Conservation (phyloP, 2,113 vertebrate genomes). For the Tretioscincus oriximinensis region DNA sequence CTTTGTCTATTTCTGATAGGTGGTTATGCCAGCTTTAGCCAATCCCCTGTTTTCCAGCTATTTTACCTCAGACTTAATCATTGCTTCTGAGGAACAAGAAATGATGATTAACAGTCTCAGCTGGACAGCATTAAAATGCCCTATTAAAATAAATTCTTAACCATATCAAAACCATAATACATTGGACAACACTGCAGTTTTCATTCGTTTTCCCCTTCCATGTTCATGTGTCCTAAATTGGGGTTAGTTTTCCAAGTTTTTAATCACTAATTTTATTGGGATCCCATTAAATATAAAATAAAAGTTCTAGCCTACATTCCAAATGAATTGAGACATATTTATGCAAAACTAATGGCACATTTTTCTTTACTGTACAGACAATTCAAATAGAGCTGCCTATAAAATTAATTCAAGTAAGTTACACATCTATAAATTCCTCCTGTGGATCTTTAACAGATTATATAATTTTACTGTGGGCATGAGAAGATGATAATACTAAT, state of each 20-base stretch:
- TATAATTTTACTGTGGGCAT: background rate
- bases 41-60: too few relatives aligned
- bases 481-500: background rate
- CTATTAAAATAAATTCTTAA: too few relatives aligned
- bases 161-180: too few relatives aligned
- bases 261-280: background rate
- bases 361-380: background rate
- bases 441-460: constrained; percentile 22
- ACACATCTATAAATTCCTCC: background rate
- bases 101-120: too few relatives aligned
- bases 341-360: constrained; percentile 1
- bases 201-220: too few relatives aligned
- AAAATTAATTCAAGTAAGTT: constrained; percentile 3
- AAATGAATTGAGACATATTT: background rate
- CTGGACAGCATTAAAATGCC: too few relatives aligned
- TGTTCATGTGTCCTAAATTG: too few relatives aligned
- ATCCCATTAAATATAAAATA: background rate
- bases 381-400: constrained; percentile 1
- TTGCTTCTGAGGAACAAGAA: too few relatives aligned
- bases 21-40: too few relatives aligned
- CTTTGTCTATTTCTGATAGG: too few relatives aligned
- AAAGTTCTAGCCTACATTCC: background rate
- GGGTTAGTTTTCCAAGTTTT: background rate
- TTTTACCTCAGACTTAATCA: too few relatives aligned
- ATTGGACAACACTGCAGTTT: too few relatives aligned